Base-by-base conservation (phyloP, 2,113 vertebrate species). In the Nymphicus hollandicus region DNA sequence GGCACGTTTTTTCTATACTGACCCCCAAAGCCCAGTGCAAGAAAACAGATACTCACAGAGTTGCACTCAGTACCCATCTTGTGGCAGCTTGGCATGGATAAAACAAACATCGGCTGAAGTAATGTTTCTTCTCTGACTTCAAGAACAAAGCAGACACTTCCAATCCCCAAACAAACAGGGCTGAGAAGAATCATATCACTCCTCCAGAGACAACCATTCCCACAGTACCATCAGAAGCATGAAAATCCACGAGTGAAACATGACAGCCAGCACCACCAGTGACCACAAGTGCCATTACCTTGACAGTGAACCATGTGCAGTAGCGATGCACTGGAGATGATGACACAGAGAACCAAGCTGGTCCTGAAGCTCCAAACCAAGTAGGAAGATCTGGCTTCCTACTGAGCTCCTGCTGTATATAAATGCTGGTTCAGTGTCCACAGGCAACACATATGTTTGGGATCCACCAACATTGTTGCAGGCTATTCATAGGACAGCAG, bases 251-350 rank as follows among this genome's bases (percentile, higher is more conserved):
- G 1, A 50, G 13, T 6, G 39, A 81, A 88, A 53, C 37, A 41
- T 1, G 5, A 71, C 65, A 82, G 23, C 10, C 55, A 74, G 50
- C 37, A 78, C 33, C 29, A 81, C 29, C 56, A 79, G 43, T 11
- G 27, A 81, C 23, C 9, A 72, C 0, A 0, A 88, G 33, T 46
- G 18, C 17, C 47, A 73, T 73, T 93, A 86, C 76, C 95, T 94
- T 86, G 33, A 58, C 22, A 58, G 56, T 35, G 56, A 35, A 15
- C 33, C 33, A 58, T n/a, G 4, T 46, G 19, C 1, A 10, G 60
- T 10, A 78, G 56, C 0, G 0, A 63, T 22, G 47, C 35, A 52
- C 19, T 3, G 2, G n/a, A 86, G 84, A 77, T 1, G 1, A 69
- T 43, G n/a, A 86, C 19, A 70, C 76, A 64, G 64, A 76, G n/a